phyloP scores from a whole-genome alignment of 2,797 vertebrate species.

The Nothura maculosa region DNA sequence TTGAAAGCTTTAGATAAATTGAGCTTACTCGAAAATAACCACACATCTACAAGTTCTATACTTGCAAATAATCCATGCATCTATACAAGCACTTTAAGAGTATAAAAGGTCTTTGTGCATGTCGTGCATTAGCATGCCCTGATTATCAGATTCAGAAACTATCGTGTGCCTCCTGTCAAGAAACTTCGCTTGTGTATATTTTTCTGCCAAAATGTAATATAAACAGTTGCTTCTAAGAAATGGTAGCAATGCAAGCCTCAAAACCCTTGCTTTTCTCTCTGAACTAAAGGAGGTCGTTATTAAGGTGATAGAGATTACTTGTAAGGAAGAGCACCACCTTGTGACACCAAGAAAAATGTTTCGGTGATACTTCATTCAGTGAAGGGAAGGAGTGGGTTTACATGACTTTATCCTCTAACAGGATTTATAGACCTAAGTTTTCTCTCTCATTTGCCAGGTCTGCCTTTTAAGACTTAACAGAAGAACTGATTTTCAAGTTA shows the following conservation, averaged over 20 bases:
- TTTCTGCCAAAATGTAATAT: background rate
- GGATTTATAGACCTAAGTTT: background rate
- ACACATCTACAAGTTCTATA: background rate
- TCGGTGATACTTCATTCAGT: background rate
- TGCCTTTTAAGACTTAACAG: background rate
- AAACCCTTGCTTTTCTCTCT: background rate
- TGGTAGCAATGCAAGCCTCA: background rate
- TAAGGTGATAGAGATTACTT: conserved; percentile 37
- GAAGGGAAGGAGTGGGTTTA: conserved; percentile 1
- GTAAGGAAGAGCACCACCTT: conserved; percentile 67
- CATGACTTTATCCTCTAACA: background rate
- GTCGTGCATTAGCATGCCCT: background rate
- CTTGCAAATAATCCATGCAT: background rate
- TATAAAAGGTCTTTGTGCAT: background rate
- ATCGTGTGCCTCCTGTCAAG: background rate
- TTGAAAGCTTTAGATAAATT: background rate
- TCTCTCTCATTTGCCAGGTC: conserved; percentile 23
- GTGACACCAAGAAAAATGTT: conserved; percentile 33
- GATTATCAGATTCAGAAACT: background rate
- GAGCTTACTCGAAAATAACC: background rate
- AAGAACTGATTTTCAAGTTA: conserved; percentile 29
- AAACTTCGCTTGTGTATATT: background rate
- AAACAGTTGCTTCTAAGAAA: background rate
- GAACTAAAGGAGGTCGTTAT: conserved; percentile 20
- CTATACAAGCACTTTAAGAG: background rate